A percentile compares a stretch with the other conserved stretches of the same genome.
These are phyloP conservation scores for Macrotrachela quadricornifera DNA, from an alignment of 1,140 invertebrate species.

Conservation along the genomic window DNA sequence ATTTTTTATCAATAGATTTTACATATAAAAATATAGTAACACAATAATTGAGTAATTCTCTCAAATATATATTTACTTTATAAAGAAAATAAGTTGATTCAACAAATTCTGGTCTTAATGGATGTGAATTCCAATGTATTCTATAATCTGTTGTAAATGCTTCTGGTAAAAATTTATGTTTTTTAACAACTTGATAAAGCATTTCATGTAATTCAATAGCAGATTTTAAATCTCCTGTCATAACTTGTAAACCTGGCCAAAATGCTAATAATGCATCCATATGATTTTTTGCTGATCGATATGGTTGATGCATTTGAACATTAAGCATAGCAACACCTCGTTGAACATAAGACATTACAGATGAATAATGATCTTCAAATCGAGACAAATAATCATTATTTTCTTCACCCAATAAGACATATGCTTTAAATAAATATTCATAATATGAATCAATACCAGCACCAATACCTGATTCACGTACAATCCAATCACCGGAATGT, in stretches of 20 bases:
- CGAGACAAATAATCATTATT: constrained; percentile 47
- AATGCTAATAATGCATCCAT: constrained; percentile 92
- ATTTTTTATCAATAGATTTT: no score
- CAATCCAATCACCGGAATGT: constrained; percentile 88
- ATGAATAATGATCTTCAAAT: constrained; percentile 80
- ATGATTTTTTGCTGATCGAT: constrained; percentile 73
- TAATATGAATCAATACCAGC: constrained; percentile 97
- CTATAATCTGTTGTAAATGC: constrained; percentile 34
- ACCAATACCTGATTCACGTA: constrained; percentile 78
- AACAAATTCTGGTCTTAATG: constrained; percentile 80
- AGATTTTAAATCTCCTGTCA: constrained; percentile 77
- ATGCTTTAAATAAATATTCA: constrained; percentile 86
- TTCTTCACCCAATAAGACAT: constrained; percentile 51
- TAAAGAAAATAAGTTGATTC: constrained; percentile 95
- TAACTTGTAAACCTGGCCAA: constrained; percentile 66
- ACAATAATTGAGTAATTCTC: no score
- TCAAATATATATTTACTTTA: constrained; percentile 10
- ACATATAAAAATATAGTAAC: no score
- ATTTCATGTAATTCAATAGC: constrained; percentile 75
- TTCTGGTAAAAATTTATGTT: constrained; percentile 90
- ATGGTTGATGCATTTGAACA: constrained; percentile 89
- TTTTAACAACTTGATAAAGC: constrained; percentile 73
- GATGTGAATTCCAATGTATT: constrained; percentile 94
- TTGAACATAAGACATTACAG: constrained; percentile 39
- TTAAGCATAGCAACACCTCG: constrained; percentile 43